Percentiles rank a stretch among this genome's conserved stretches.
phyloP scores from a whole-genome alignment of 2,888 invertebrate species.

The Acrobasis consociella region DNA sequence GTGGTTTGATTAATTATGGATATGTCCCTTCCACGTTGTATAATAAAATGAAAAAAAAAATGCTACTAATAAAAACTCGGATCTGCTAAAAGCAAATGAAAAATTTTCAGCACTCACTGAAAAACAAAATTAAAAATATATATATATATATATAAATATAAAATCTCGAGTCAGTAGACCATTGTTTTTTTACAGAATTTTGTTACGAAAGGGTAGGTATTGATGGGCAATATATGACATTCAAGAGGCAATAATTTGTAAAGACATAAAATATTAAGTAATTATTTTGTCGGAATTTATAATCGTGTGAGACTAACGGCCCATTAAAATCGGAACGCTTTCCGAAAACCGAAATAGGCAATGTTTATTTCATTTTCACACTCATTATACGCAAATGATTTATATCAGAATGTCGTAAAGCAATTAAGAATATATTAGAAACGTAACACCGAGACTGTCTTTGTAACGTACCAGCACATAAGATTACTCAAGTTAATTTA shows the following conservation, averaged over 20 bases:
- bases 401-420: slow-evolving; percentile 47
- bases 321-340: slow-evolving; percentile 48
- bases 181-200: no score
- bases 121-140: no score
- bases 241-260: background rate
- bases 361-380: slow-evolving; percentile 55
- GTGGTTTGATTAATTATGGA: no score
- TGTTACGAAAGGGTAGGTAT: background rate
- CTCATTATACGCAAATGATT: slow-evolving; percentile 58
- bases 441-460: slow-evolving; percentile 48
- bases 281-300: slow-evolving; percentile 28
- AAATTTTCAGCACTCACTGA: no score
- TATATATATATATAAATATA: no score
- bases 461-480: background rate
- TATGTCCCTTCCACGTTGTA: no score
- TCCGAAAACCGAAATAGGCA: slow-evolving; percentile 36
- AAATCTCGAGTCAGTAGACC: no score
- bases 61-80: no score
- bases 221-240: background rate
- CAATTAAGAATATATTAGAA: slow-evolving; percentile 64
- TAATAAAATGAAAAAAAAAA: no score
- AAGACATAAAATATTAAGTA: slow-evolving; percentile 6
- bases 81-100: no score
- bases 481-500: background rate
- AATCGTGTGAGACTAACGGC: slow-evolving; percentile 47